These are phyloP conservation scores for Eupeodes latifasciatus DNA, from an alignment of 2,888 invertebrate genomes.

Conservation along the genomic window DNA sequence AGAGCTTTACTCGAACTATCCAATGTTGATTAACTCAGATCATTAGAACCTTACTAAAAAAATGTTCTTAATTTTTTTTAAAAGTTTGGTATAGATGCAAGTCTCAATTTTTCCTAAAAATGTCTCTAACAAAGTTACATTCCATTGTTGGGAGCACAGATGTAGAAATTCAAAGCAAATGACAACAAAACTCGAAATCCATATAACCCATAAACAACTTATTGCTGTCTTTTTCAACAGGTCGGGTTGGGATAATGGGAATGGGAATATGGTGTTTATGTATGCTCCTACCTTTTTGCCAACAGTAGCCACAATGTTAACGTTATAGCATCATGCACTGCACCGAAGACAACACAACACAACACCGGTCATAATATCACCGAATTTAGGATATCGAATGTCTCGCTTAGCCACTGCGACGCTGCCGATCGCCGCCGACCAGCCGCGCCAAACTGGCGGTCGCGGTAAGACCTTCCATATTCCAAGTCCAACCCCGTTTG, in stretches of 20 bases:
- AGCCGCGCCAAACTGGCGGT: slow-evolving; percentile 4
- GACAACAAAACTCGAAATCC: neutral
- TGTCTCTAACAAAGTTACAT: too few relatives aligned
- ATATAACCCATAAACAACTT: slow-evolving; percentile 40
- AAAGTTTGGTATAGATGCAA: too few relatives aligned
- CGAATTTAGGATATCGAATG: slow-evolving; percentile 56
- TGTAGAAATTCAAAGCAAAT: neutral
- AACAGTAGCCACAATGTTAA: slow-evolving; percentile 69
- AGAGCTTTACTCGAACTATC: too few relatives aligned
- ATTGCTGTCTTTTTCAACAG: slow-evolving; percentile 23
- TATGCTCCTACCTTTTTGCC: slow-evolving; percentile 23
- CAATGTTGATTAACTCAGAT: too few relatives aligned
- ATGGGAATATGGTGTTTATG: neutral
- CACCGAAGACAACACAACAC: slow-evolving; percentile 37
- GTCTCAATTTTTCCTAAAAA: too few relatives aligned
- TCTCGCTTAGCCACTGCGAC: slow-evolving; percentile 27
- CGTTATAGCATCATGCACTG: slow-evolving; percentile 53
- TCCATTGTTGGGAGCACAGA: neutral
- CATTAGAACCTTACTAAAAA: too few relatives aligned
- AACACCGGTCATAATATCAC: slow-evolving; percentile 52
- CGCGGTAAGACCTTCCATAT: neutral
- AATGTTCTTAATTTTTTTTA: too few relatives aligned
- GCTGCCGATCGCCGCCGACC: too few relatives aligned
- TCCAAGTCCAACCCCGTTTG: slow-evolving; percentile 14
- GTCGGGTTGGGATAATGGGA: neutral